These are phyloP conservation scores for Thunnus albacares DNA, from an alignment of 2,797 vertebrate genomes.

Conservation along the genomic window DNA sequence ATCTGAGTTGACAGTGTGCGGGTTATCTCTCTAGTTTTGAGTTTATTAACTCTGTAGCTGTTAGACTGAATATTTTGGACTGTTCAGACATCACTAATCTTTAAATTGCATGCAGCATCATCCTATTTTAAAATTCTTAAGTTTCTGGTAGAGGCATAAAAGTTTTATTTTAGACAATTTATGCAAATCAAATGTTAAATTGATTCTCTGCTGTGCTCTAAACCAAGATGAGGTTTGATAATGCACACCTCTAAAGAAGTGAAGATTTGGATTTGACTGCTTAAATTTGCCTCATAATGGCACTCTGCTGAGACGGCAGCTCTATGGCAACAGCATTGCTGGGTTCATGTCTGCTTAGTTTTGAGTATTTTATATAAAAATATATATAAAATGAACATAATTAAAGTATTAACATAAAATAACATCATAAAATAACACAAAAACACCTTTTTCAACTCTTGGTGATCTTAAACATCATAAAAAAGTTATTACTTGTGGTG, in stretches of 20 bases:
- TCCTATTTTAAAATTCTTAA: not conserved
- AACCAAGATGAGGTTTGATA: conserved; percentile 5
- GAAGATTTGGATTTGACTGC: conserved; percentile 11
- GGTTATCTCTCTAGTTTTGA: too few species aligned
- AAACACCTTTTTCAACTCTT: not conserved
- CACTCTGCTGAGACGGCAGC: conserved; percentile 13
- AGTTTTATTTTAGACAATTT: not conserved
- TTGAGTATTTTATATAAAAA: not conserved
- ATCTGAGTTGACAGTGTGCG: too few species aligned
- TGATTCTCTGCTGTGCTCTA: not conserved
- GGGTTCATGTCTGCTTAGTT: conserved; percentile 16
- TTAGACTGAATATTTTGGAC: too few species aligned
- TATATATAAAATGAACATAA: not conserved
- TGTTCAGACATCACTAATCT: not conserved
- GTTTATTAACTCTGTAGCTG: too few species aligned
- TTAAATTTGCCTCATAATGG: conserved; percentile 16
- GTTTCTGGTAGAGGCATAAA: not conserved
- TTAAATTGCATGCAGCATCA: not conserved
- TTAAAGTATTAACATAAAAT: not conserved
- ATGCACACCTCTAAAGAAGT: conserved; percentile 7
- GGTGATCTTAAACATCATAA: not conserved
- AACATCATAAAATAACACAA: not conserved
- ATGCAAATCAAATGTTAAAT: conserved; percentile 29
- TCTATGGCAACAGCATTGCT: conserved; percentile 18
- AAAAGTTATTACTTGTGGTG: not conserved